Evolutionary conservation across 2,797 vertebrate genomes (phyloP).

Genomic region (Cichlasoma orientale): DNA sequence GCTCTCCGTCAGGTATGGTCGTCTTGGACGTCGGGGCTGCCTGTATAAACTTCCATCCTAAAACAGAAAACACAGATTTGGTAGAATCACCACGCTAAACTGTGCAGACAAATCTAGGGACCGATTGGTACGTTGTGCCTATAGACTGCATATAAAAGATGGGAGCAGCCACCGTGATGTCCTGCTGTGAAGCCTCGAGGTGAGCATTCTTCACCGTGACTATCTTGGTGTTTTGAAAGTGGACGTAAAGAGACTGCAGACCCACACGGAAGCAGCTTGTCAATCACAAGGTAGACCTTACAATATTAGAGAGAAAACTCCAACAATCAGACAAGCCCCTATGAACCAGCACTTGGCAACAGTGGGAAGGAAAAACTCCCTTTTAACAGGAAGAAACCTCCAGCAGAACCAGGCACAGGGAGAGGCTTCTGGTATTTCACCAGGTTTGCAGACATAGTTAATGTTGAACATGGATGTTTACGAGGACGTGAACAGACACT

Average conservation of each 20-base stretch:
- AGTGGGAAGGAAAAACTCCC: neutral
- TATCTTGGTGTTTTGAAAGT: neutral
- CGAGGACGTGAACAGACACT: neutral
- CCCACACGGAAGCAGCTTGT: neutral
- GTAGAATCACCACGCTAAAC: neutral
- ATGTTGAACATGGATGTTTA: neutral
- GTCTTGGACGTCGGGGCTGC: slow-evolving; percentile 85
- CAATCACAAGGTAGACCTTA: neutral
- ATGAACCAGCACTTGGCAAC: neutral
- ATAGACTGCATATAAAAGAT: neutral
- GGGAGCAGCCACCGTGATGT: neutral
- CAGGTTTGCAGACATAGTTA: neutral
- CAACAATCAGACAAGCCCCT: neutral
- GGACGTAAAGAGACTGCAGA: neutral
- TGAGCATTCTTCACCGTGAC: neutral
- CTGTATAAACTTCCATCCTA: slow-evolving; percentile 77
- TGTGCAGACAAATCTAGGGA: neutral
- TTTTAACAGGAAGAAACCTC: neutral
- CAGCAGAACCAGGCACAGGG: too few species aligned
- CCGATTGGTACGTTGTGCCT: neutral
- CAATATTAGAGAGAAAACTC: neutral
- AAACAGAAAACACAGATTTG: slow-evolving; percentile 4
- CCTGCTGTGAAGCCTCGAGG: neutral
- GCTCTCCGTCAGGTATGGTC: slow-evolving; percentile 91
- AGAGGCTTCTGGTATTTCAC: neutral